phyloP scores from a whole-genome alignment of 2,888 invertebrate genomes.

The Clunio marinus region DNA sequence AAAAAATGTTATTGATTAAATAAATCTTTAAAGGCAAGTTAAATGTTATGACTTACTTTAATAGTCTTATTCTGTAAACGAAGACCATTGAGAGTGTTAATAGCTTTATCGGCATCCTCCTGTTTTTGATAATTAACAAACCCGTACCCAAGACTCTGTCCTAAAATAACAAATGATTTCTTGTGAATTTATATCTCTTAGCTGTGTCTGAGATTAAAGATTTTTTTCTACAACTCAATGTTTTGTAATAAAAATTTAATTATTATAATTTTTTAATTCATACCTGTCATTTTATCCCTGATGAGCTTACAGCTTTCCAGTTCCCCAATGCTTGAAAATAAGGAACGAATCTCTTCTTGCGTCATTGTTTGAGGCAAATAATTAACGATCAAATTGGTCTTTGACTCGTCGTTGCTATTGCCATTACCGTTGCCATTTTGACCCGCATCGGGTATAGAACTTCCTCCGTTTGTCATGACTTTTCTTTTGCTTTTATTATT shows the following conservation, averaged over 20 bases:
- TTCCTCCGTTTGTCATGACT: conserved; percentile 45
- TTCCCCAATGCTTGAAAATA: conserved; percentile 93
- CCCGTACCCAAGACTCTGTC: conserved; percentile 98
- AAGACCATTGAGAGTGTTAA: conserved; percentile 95
- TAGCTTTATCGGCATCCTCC: conserved; percentile 98
- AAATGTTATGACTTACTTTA: conserved; percentile 64
- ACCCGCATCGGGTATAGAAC: conserved; percentile 62
- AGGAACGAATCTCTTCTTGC: conserved; percentile 89
- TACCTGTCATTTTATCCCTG: conserved; percentile 91
- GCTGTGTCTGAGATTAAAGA: neutral
- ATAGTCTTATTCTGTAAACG: conserved; percentile 99
- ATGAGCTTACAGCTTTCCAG: conserved; percentile 97
- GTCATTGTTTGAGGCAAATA: conserved; percentile 92
- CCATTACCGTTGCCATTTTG: conserved; percentile 65
- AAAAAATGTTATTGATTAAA: neutral
- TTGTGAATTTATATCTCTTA: neutral
- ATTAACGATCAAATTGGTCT: conserved; percentile 92
- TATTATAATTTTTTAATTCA: neutral
- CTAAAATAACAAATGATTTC: conserved; percentile 48
- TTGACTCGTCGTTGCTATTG: conserved; percentile 72
- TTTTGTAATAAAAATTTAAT: neutral
- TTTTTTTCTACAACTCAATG: too few species aligned
- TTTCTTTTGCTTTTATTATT: conserved; percentile 10
- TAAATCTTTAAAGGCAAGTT: neutral
- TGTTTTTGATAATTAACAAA: conserved; percentile 98